Evolutionary conservation across 2,888 invertebrate genomes (phyloP), one percentile per base, ranked within the genome.

Genomic region (Cyrtodaria siliqua): DNA sequence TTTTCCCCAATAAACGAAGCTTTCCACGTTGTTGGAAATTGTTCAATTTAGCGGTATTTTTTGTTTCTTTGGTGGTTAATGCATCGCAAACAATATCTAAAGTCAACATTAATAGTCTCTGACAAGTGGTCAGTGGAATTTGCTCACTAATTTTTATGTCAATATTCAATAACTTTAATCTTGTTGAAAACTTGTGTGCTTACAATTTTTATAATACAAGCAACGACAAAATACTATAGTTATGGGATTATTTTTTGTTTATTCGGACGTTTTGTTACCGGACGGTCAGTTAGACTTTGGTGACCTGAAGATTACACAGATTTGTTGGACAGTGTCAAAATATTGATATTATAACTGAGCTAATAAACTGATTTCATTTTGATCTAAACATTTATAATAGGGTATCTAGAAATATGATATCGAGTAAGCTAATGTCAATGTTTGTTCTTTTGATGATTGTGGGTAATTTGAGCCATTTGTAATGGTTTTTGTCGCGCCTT

Each of bases 401-500:
- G 42, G n/a, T 40, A 20, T 9, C 24, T 29, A 29, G 62, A 74
- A 62, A 70, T 56, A 18, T 50, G 59, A 61, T 67, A 66, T 71
- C 49, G 49, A 27, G 42, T 72, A 73, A 62, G 67, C 61, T 44
- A 40, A 59, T 49, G 74, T 64, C 38, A 79, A 79, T 79, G 59
- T 79, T 79, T 57, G 66, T 66, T 27, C 38, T 62, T 27, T 27
- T 62, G 40, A 60, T 66, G 70, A 59, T 57, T 62, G 49, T 12
- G 47, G 14, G 76, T 66, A 69, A 79, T 80, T 69, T 72, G 72
- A 80, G 61, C 59, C 42, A 56, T 56, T 68, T 49, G 74, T 74
- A 74, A 74, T 74, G 74, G 68, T 61, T 74, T 74, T 74, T 63
- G 74, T 68, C 68, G 63, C 74, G 50, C 68, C 63, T 52, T 69